Base-by-base conservation (phyloP, 1,140 invertebrate species). In the Eriocheir sinensis region DNA sequence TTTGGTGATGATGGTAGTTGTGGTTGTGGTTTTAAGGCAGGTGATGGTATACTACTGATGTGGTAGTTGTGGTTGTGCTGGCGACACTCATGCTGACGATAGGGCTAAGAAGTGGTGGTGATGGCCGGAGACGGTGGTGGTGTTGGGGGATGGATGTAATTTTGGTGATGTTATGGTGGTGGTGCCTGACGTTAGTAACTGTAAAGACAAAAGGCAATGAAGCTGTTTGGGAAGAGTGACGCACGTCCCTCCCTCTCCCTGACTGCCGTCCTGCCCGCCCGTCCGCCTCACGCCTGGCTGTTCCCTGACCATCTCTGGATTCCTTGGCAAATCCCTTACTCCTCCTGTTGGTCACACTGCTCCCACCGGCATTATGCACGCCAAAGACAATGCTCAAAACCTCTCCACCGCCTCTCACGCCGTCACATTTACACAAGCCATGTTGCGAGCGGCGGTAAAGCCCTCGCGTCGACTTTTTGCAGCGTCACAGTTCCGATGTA, bases 321-420 rank as follows among this genome's bases (percentile, higher is more conserved):
- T 30, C 53, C 91, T 83, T 12, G 36, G 72, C 91, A 79, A 92
- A 92, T 92, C n/a, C 80, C 91, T 44, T 40, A 30, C 40, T 92
- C 44, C 36, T 30, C 83, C 38, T 81, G 38, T 83, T 83, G 91
- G 91, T 92, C 40, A 83, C 80, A 83, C 48, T 27, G 32, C 27
- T 79, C 90, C 9, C 4, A 44, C 34, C 79, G n/a, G 34, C 15
- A 92, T 92, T 83, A 83, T 81, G 38, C 91, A 92, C 91, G 72
- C 60, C 30, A 27, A 92, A 92, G 79, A 92, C 91, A 92, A 92
- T 92, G 72, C 72, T 41, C 27, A 30, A 79, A 41, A 83, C 80
- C 34, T 92, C 34, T 72, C 60, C 60, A n/a, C n/a, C 60, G 27
- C 60, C 60, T n/a, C 27, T n/a, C 60, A 72, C 60, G 60, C 1